Evolutionary conservation across 2,113 vertebrate species (phyloP).

Genomic region (Zosterops japonicus): DNA sequence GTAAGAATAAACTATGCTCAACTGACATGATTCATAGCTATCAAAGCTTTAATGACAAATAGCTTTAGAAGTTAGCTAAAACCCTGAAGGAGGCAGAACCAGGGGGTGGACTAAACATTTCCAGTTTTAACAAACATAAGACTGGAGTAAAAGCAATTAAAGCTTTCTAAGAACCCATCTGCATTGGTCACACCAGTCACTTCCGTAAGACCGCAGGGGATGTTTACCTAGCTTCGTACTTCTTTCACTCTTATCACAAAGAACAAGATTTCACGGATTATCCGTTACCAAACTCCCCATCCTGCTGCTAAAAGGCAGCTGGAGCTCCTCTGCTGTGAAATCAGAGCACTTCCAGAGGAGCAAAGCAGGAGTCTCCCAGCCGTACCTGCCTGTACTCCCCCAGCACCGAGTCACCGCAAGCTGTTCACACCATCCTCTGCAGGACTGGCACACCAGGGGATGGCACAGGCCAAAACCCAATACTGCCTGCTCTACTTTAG

Average conservation of each 20-base stretch:
- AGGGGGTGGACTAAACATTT: background rate
- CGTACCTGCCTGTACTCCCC: too few relatives aligned
- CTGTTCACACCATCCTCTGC: rapidly evolving
- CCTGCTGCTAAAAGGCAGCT: background rate
- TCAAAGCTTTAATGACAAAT: background rate
- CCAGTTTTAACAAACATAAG: background rate
- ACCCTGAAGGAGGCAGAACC: background rate
- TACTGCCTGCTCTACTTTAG: background rate
- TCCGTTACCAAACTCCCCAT: background rate
- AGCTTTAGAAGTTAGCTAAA: background rate
- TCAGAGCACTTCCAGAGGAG: background rate
- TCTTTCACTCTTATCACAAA: background rate
- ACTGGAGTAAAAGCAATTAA: background rate
- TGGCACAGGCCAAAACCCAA: background rate
- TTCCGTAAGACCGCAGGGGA: background rate
- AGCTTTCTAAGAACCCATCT: background rate
- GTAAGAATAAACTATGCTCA: background rate
- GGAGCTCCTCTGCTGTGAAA: background rate
- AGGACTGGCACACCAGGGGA: background rate
- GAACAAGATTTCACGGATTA: background rate
- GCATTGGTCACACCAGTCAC: background rate
- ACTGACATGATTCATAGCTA: background rate
- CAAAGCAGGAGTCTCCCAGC: background rate
- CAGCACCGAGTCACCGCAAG: rapidly evolving
- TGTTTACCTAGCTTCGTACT: background rate